Base-by-base conservation (phyloP, 2,113 vertebrate species). In the Polypterus senegalus region DNA sequence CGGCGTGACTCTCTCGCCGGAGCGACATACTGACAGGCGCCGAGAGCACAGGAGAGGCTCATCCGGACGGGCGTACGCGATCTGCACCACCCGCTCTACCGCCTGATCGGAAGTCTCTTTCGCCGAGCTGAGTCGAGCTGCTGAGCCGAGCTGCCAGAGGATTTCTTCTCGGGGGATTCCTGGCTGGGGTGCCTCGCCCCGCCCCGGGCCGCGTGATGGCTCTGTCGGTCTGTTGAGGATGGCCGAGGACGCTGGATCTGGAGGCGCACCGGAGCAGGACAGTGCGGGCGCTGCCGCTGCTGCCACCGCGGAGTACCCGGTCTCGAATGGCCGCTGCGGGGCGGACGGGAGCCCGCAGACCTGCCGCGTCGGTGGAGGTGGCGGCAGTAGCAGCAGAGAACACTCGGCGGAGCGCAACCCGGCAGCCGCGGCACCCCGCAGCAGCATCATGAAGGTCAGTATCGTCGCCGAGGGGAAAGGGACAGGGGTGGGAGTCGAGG, bases 391-490 rank as follows among this genome's bases (percentile, higher is more conserved):
- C 77, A 88, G 86, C 80, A 81, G 89, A 6, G 88, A 91, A 69
- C 75, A 80, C 72, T 91, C 89, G 47, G 71, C 77, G 2, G 90
- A 92, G 69, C 81, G 90, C 55, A 85, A 69, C 66, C 84, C 76
- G 51, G 79, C 62, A 47, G 70, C 77, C 60, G 81, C 78, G 63
- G 79, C 68, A 73, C 71, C 85, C 72, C 86, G 87, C 67, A 87
- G 86, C 79, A 84, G 90, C 74, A 92, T 91, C 71, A 92, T 92
- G 90, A 92, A 92, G 89, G 90, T 90, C 73, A 76, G 86, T 77
- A 63, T 46, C 65, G 7, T 54, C 27, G 27, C 27, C 27, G 27
- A 27, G 27, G 27, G 27, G 27, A 27, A 27, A 2, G 27, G 27
- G 27, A 27, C 27, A 27, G 27, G 27, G 27, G 27, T 1, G 27